These are phyloP conservation scores for Oligia strigilis DNA, from an alignment of 2,888 invertebrate species.

Conservation along the genomic window DNA sequence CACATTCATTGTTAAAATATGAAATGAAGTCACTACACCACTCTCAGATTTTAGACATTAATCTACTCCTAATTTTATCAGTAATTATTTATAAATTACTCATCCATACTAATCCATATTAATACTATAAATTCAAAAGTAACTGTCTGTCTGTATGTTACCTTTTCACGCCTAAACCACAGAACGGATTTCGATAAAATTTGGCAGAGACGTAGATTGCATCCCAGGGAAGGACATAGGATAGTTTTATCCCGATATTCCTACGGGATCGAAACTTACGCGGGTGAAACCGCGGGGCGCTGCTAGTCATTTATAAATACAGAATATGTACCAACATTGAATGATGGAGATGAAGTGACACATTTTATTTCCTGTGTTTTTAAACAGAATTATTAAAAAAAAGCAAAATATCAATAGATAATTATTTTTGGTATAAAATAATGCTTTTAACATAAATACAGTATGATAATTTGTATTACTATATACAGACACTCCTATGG, in stretches of 20 bases:
- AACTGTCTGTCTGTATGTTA: no score
- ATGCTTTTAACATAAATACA: neutral
- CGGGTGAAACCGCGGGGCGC: no score
- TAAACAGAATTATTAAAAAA: neutral
- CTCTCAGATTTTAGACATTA: slow-evolving; percentile 16
- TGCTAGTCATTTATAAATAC: slow-evolving; percentile 23
- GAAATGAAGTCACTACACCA: slow-evolving; percentile 8
- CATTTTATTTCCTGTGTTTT: slow-evolving; percentile 35
- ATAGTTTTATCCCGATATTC: no score
- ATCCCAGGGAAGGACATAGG: no score
- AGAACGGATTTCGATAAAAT: no score
- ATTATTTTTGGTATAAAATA: neutral
- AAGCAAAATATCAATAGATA: neutral
- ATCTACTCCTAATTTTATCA: slow-evolving; percentile 25
- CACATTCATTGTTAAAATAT: slow-evolving; percentile 12
- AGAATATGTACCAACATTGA: slow-evolving; percentile 1
- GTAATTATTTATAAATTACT: neutral
- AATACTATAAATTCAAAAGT: no score
- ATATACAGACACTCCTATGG: no score
- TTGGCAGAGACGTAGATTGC: no score
- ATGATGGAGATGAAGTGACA: slow-evolving; percentile 34
- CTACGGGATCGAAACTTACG: no score
- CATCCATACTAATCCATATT: no score
- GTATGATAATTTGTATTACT: neutral
- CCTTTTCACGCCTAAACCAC: no score